Evolutionary conservation across 2,888 invertebrate species (phyloP).

Genomic region (Chymomyza amoena): DNA sequence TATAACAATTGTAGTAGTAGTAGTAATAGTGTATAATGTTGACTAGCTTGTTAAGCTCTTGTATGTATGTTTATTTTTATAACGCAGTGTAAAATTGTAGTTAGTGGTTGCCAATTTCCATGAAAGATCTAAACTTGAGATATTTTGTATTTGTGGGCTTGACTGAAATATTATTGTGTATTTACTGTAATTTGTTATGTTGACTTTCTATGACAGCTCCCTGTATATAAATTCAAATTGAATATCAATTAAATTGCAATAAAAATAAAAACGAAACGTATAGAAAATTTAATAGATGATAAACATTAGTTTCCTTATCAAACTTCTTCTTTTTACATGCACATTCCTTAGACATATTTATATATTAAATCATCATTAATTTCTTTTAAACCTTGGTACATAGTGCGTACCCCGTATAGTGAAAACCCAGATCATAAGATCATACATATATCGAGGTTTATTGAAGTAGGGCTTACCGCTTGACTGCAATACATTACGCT

Average conservation of each 20-base stretch:
- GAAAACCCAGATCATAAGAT: neutral
- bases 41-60: slow-evolving; percentile 12
- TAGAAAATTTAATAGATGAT: slow-evolving; percentile 64
- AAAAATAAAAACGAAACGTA: slow-evolving; percentile 28
- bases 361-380: neutral
- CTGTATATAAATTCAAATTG: slow-evolving; percentile 55
- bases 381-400: no score
- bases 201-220: slow-evolving; percentile 67
- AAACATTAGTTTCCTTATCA: slow-evolving; percentile 63
- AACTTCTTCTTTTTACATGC: slow-evolving; percentile 9
- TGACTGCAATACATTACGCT: slow-evolving; percentile 8
- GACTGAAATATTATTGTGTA: neutral
- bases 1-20: neutral
- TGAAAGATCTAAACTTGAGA: neutral
- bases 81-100: slow-evolving; percentile 32
- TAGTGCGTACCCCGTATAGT: no score
- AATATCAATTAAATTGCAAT: slow-evolving; percentile 39
- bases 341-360: slow-evolving; percentile 2
- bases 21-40: neutral
- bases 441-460: neutral
- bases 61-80: slow-evolving; percentile 1
- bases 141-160: slow-evolving; percentile 14
- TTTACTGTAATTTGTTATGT: slow-evolving; percentile 19
- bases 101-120: neutral
- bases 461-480: slow-evolving; percentile 3